A percentile compares a stretch with the other conserved stretches of the same genome.
These are phyloP conservation scores for Tapirus terrestris DNA, from an alignment of 2,113 vertebrate species.

Conservation along the genomic window DNA sequence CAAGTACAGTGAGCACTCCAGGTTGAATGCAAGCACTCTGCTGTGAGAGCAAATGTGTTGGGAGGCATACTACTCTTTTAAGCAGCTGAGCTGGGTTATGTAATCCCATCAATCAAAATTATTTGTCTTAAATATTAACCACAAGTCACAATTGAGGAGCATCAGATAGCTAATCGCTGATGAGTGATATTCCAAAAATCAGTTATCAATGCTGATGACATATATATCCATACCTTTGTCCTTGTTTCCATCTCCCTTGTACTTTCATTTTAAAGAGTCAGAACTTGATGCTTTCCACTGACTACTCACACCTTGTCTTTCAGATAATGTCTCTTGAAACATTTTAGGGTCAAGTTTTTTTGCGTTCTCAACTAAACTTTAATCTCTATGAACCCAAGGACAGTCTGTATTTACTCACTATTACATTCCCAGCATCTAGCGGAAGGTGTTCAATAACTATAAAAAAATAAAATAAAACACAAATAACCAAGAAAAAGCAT, in stretches of 20 bases:
- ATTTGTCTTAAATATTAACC: constrained; percentile 1
- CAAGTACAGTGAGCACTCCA: not conserved
- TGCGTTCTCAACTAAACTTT: not conserved
- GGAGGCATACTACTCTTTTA: not conserved
- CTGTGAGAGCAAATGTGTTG: not conserved
- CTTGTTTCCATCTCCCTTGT: not conserved
- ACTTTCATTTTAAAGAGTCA: not conserved
- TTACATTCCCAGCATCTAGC: not conserved
- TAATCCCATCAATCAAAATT: not conserved
- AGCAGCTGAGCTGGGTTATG: not conserved
- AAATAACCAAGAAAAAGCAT: not conserved
- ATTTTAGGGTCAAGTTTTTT: not conserved
- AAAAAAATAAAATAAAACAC: not conserved
- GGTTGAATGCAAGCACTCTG: not conserved
- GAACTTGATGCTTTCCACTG: not conserved
- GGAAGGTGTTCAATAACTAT: not conserved
- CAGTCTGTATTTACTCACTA: not conserved
- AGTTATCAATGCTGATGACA: not conserved
- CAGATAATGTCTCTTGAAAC: not conserved
- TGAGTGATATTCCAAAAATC: not conserved
- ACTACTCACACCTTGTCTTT: not conserved
- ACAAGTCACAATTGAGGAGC: not conserved
- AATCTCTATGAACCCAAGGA: not conserved
- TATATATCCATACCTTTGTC: not conserved
- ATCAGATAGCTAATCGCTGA: not conserved